Conservation (phyloP, 2,888 invertebrate genomes). For the Caradrina kadenii region DNA sequence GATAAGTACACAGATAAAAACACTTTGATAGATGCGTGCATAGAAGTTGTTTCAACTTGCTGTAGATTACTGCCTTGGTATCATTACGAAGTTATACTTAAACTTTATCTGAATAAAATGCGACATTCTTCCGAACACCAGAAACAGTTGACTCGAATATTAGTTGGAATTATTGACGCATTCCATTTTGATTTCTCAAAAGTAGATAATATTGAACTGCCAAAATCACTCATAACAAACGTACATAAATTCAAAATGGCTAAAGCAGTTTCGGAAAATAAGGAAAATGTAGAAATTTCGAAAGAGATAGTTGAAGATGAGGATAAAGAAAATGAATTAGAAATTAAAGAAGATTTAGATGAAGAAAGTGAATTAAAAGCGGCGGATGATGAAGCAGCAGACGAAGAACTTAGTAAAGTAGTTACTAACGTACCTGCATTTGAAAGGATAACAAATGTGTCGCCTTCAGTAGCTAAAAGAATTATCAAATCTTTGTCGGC, state of each 20-base stretch:
- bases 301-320: constrained; percentile 56
- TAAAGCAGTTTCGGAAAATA: constrained; percentile 63
- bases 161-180: constrained; percentile 95
- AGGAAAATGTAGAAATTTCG: constrained; percentile 56
- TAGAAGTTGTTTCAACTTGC: constrained; percentile 94
- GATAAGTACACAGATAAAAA: constrained; percentile 94
- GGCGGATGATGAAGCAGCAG: constrained; percentile 81
- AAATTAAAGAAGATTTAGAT: constrained; percentile 69
- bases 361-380: constrained; percentile 79
- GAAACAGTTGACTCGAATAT: constrained; percentile 94
- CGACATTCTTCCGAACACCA: constrained; percentile 93
- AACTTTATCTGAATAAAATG: constrained; percentile 95
- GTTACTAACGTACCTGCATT: constrained; percentile 78
- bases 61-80: constrained; percentile 96
- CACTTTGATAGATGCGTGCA: constrained; percentile 95
- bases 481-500: constrained; percentile 93
- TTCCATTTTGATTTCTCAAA: constrained; percentile 97
- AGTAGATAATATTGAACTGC: constrained; percentile 82
- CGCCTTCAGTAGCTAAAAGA: constrained; percentile 93
- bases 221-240: constrained; percentile 78
- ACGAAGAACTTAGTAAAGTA: constrained; percentile 77
- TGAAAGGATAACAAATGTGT: constrained; percentile 89
- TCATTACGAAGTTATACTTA: constrained; percentile 95
- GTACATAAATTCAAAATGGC: constrained; percentile 67
- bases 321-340: constrained; percentile 56